phyloP scores from a whole-genome alignment of 2,888 invertebrate species.

The Thereva nobilitata region DNA sequence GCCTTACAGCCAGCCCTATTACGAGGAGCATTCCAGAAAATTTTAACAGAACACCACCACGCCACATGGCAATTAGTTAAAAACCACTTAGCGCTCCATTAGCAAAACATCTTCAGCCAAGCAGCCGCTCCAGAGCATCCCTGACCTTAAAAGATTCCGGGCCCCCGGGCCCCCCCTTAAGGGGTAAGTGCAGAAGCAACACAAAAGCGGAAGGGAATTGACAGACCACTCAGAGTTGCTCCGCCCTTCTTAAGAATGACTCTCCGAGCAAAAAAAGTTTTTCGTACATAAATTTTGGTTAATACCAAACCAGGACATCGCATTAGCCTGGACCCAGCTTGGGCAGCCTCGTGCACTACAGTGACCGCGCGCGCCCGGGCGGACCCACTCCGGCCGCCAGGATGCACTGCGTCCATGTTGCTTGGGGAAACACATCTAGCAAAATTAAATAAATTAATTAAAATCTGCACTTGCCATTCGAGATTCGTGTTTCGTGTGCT shows the following conservation, averaged over 20 bases:
- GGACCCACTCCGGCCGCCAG: neutral
- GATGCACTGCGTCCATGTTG: neutral
- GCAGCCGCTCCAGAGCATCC: neutral
- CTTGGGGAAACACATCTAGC: slow-evolving; percentile 1
- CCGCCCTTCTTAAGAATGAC: neutral
- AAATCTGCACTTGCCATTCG: slow-evolving; percentile 21
- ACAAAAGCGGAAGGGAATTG: neutral
- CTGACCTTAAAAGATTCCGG: slow-evolving; percentile 26
- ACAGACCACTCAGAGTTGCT: slow-evolving; percentile 24
- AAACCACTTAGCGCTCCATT: slow-evolving; percentile 37
- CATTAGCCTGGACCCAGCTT: slow-evolving; percentile 6
- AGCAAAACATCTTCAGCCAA: slow-evolving; percentile 35
- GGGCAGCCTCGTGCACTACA: slow-evolving; percentile 5
- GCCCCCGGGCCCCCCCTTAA: neutral
- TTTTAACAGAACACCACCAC: slow-evolving; percentile 14
- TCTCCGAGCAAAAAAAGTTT: slow-evolving; percentile 17
- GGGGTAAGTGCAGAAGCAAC: slow-evolving; percentile 2
- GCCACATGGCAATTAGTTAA: slow-evolving; percentile 37
- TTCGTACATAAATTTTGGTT: slow-evolving; percentile 22
- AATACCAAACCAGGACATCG: slow-evolving; percentile 7
- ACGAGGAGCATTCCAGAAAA: slow-evolving; percentile 16
- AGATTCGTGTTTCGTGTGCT: slow-evolving; percentile 1
- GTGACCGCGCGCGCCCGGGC: neutral
- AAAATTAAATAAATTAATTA: slow-evolving; percentile 32
- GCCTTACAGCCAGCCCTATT: slow-evolving; percentile 9